These are phyloP conservation scores for Valencia hispanica DNA, from an alignment of 2,797 vertebrate genomes.

Conservation along the genomic window DNA sequence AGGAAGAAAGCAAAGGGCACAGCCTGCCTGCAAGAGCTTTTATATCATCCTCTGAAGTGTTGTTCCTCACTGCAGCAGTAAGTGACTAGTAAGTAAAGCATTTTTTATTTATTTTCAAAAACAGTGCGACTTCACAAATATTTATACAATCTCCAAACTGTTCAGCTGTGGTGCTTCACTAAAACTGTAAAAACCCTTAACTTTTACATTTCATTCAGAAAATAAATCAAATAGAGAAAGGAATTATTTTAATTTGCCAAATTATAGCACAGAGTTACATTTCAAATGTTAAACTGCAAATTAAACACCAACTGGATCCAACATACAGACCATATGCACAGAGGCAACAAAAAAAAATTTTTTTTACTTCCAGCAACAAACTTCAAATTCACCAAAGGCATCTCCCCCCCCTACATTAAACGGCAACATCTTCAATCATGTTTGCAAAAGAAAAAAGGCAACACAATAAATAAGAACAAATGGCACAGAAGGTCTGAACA, in stretches of 20 bases:
- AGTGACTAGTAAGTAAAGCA: slow-evolving; percentile 44
- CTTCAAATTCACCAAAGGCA: slow-evolving; percentile 74
- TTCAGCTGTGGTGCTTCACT: slow-evolving; percentile 38
- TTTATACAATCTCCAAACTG: slow-evolving; percentile 61
- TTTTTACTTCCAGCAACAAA: slow-evolving; percentile 60
- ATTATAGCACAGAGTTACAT: slow-evolving; percentile 44
- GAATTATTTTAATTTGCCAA: slow-evolving; percentile 46
- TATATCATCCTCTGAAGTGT: slow-evolving; percentile 35
- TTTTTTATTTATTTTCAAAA: slow-evolving; percentile 37
- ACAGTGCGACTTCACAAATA: slow-evolving; percentile 52
- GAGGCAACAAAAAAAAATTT: slow-evolving; percentile 59
- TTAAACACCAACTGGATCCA: slow-evolving; percentile 66
- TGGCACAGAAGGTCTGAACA: slow-evolving; percentile 76
- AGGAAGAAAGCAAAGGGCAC: slow-evolving; percentile 63
- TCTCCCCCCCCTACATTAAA: slow-evolving; percentile 66
- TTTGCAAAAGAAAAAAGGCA: slow-evolving; percentile 66
- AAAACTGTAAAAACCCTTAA: slow-evolving; percentile 34
- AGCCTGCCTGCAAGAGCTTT: slow-evolving; percentile 47
- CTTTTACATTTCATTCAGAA: slow-evolving; percentile 40
- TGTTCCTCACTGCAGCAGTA: slow-evolving; percentile 46
- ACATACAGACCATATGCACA: slow-evolving; percentile 65
- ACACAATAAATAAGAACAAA: slow-evolving; percentile 80
- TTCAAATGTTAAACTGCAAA: slow-evolving; percentile 54
- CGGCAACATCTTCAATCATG: slow-evolving; percentile 72
- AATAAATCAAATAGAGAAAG: slow-evolving; percentile 18